These are phyloP conservation scores for Nesoenas mayeri DNA, from an alignment of 2,113 vertebrate species.

Conservation along the genomic window DNA sequence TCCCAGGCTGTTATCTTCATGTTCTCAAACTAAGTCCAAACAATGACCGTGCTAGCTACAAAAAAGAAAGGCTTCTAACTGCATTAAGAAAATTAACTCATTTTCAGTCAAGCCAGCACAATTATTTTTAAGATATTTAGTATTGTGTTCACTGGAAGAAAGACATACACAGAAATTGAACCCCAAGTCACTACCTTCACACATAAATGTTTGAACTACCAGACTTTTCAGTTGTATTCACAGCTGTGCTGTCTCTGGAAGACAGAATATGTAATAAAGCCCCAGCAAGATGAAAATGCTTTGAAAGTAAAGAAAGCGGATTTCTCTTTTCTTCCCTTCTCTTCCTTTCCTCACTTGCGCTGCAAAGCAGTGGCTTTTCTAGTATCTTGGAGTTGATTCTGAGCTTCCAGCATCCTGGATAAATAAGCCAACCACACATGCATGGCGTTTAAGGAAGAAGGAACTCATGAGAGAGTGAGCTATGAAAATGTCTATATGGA, in stretches of 20 bases:
- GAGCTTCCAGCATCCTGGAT: not conserved
- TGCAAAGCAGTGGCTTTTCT: not conserved
- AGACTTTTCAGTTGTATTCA: not conserved
- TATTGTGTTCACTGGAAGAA: not conserved
- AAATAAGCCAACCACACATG: not conserved
- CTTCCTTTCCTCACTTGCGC: not conserved
- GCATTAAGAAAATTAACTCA: too few species aligned
- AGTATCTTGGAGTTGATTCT: not conserved
- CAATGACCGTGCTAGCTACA: too few species aligned
- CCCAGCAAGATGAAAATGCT: not conserved
- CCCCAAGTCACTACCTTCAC: not conserved
- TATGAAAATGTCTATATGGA: not conserved
- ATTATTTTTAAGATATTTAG: slow-evolving; percentile 40
- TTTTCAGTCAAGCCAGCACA: not conserved
- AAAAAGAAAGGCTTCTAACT: too few species aligned
- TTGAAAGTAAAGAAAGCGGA: not conserved
- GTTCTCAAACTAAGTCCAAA: too few species aligned
- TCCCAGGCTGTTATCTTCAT: too few species aligned
- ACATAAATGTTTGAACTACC: not conserved
- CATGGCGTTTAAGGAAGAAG: not conserved
- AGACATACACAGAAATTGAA: not conserved
- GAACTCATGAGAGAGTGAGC: fast-evolving
- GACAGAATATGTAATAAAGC: not conserved
- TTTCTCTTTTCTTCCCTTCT: not conserved
- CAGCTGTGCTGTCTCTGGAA: not conserved